Evolutionary conservation across 1,140 invertebrate species (phyloP), one percentile per base, ranked within the genome.

Genomic region (Aleiodes sp.): DNA sequence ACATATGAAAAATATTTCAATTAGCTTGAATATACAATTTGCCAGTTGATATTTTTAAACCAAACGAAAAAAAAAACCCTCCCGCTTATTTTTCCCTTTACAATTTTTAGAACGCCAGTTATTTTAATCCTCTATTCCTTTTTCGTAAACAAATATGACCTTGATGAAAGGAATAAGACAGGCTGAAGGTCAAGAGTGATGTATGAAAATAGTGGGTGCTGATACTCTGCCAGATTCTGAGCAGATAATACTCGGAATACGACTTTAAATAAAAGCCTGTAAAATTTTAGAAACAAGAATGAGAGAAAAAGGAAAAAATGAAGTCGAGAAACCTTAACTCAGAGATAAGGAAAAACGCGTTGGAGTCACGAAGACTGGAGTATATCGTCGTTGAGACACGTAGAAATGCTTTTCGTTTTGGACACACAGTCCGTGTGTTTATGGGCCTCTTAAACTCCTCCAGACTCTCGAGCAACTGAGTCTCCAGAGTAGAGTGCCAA

Each of bases 381-480:
- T n/a, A n/a, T 66, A 66, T 57, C 52, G n/a, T n/a, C 24, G 19
- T 46, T 66, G 65, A 69, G 52, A 46, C 37, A 61, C 62, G 69
- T 70, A 56, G 62, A 63, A 65, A 59, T 31, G 64, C 65, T 70
- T 70, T 70, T 57, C 19, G 63, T 41, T 61, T 68, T 60, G 21
- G 70, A 64, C 61, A 75, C 73, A 70, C 73, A 68, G 60, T 60
- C 52, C n/a, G 68, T 70, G 74, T 77, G 75, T 80, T 81, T 79
- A 80, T 75, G 75, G 76, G 76, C 73, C 79, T 77, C 76, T 78
- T 78, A 76, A 77, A 62, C 59, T 64, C 63, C n/a, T 52, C 41
- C 57, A 70, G 71, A 75, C 71, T 72, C 71, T 70, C 73, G 72
- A 56, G n/a, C n/a, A n/a, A n/a, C n/a, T 57, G 65, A 61, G 57